Conservation (phyloP, 2,113 vertebrate species). For the Anarrhichthys ocellatus region DNA sequence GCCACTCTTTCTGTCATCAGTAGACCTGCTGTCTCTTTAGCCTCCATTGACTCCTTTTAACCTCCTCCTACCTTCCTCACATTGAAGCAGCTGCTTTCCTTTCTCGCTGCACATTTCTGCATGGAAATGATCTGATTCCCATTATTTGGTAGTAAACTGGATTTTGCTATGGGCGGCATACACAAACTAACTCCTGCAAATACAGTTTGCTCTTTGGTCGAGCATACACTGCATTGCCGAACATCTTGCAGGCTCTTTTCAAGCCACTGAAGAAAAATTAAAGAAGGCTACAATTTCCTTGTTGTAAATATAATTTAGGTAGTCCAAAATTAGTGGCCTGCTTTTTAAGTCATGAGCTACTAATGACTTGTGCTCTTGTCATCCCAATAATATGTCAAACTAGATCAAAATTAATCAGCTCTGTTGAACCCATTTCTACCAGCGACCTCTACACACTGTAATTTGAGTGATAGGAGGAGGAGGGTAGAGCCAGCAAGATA, state of each 20-base stretch:
- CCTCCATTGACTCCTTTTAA: conserved; percentile 88
- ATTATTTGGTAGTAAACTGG: conserved; percentile 73
- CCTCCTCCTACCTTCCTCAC: conserved; percentile 80
- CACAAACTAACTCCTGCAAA: conserved; percentile 39
- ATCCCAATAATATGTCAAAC: conserved; percentile 58
- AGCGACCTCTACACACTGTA: conserved; percentile 74
- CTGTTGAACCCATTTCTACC: conserved; percentile 63
- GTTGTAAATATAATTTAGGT: conserved; percentile 55
- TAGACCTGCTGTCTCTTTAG: conserved; percentile 85
- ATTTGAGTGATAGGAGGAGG: conserved; percentile 75
- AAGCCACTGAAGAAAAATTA: conserved; percentile 37
- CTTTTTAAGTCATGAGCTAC: conserved; percentile 49
- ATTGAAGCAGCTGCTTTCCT: conserved; percentile 82
- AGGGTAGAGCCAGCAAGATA: conserved; percentile 67
- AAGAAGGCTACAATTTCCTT: conserved; percentile 45
- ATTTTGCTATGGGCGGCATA: conserved; percentile 62
- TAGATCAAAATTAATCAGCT: conserved; percentile 68
- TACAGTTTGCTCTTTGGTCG: conserved; percentile 9
- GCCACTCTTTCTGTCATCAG: conserved; percentile 86
- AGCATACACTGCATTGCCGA: conserved; percentile 5
- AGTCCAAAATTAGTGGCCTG: conserved; percentile 38
- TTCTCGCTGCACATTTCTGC: conserved; percentile 67
- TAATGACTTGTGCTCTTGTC: conserved; percentile 41
- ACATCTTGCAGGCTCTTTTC: conserved; percentile 45
- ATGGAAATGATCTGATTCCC: conserved; percentile 77